Evolutionary conservation across 2,797 vertebrate genomes (phyloP), one percentile per base, ranked within the genome.

Genomic region (Gadopsis marmoratus): DNA sequence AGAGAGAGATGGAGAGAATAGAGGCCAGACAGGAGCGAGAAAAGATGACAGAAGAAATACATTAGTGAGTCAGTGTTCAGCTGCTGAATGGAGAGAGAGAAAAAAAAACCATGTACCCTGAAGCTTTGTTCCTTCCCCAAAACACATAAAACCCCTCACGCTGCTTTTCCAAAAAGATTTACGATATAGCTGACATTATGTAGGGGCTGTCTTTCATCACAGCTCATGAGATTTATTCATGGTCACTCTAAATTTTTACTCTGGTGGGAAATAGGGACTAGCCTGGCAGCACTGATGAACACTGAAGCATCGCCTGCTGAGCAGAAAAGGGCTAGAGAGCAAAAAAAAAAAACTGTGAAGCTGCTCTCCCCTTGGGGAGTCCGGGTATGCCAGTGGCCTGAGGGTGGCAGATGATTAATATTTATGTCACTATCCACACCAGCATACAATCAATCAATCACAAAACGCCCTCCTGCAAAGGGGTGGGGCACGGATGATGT

Each of bases 401-500:
- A 90, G 85, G 88, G 83, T 79, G 88, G 85, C 81, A 78, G 35
- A 90, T 94, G 90, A 95, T 95, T 94, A 90, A 95, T 94, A 94
- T 95, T 94, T 93, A 91, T 94, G 95, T 92, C 94, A 92, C 90
- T 83, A 85, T 88, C 85, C 89, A 90, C 90, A 86, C 87, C 89
- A 68, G 84, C 81, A 82, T 74, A 88, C 91, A 94, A 94, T 94
- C 93, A 92, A 94, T 95, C 95, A 93, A 93, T 95, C 94, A 94
- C 86, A 81, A 79, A 74, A 74, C 79, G 77, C 90, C 90, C 90
- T 90, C 86, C 87, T 81, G 90, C 89, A 91, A 87, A 91, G 87
- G 86, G 91, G 89, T 88, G 90, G 86, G 78, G 83, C 84, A 21
- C 51, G 72, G 79, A 82, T 80, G 90, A 85, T 79, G 83, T 85